These are phyloP conservation scores for Agrilus mali DNA, from an alignment of 2,888 invertebrate species.

Conservation along the genomic window DNA sequence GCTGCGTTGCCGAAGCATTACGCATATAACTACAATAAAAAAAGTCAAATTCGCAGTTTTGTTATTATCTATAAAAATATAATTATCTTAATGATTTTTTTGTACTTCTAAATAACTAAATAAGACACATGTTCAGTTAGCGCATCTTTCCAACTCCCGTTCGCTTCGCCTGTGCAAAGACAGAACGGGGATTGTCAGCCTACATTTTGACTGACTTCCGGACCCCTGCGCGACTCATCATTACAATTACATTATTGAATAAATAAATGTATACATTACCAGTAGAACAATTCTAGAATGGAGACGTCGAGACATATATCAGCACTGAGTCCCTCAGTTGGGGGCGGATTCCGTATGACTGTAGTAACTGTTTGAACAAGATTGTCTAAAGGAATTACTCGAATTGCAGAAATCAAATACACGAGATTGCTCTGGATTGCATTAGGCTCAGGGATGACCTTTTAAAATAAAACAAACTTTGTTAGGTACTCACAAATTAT, in stretches of 20 bases:
- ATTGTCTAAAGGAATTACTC: constrained; percentile 74
- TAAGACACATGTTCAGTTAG: constrained; percentile 5
- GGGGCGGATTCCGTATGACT: constrained; percentile 66
- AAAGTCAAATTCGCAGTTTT: neutral
- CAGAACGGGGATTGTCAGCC: constrained; percentile 6
- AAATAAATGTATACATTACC: constrained; percentile 28
- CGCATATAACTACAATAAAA: constrained; percentile 42
- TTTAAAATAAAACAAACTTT: constrained; percentile 13
- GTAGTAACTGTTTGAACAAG: constrained; percentile 70
- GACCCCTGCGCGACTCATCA: constrained; percentile 26
- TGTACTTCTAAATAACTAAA: neutral
- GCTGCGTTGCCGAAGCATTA: constrained; percentile 52
- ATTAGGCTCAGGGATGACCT: constrained; percentile 51
- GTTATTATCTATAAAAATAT: neutral
- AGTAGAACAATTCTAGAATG: constrained; percentile 69
- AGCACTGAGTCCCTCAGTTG: constrained; percentile 43
- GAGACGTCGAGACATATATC: constrained; percentile 62
- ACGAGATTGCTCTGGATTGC: constrained; percentile 63
- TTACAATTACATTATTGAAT: too few species aligned
- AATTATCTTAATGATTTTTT: too few species aligned
- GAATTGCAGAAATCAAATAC: constrained; percentile 63
- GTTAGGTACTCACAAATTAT: neutral
- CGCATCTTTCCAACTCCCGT: constrained; percentile 8
- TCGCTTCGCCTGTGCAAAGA: constrained; percentile 8
- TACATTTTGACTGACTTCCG: constrained; percentile 11